Evolutionary conservation across 2,113 vertebrate species (phyloP).

Genomic region (Callionymus lyra): DNA sequence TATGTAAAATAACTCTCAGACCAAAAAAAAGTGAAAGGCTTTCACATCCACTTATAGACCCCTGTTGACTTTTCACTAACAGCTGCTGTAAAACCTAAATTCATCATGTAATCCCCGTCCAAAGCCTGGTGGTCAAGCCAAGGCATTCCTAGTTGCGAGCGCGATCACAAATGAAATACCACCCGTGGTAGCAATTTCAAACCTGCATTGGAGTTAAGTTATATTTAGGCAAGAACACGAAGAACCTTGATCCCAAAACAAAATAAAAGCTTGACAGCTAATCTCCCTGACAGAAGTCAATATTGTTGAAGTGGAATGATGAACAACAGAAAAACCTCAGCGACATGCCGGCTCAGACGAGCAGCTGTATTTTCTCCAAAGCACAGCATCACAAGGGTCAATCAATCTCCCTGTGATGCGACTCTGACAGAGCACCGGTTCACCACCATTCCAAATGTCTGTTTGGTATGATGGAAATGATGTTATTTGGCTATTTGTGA

Average conservation of each 20-base stretch:
- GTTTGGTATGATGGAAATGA: conserved; percentile 30
- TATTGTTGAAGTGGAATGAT: conserved; percentile 63
- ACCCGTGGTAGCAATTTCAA: conserved; percentile 54
- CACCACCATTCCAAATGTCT: conserved; percentile 11
- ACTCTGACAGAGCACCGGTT: conserved; percentile 31
- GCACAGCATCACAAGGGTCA: conserved; percentile 38
- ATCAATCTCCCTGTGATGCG: conserved; percentile 16
- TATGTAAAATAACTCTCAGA: conserved; percentile 10
- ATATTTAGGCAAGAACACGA: conserved; percentile 68
- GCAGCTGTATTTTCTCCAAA: conserved; percentile 41
- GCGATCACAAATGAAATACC: conserved; percentile 71
- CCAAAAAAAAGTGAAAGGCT: conserved; percentile 52
- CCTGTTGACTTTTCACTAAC: conserved; percentile 73
- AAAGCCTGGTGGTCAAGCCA: conserved; percentile 70
- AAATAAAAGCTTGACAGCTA: conserved; percentile 69
- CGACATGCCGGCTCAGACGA: conserved; percentile 30
- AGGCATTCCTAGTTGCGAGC: conserved; percentile 70
- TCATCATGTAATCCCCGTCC: conserved; percentile 71
- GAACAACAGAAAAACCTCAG: conserved; percentile 18
- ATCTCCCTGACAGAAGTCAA: conserved; percentile 65
- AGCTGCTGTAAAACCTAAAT: conserved; percentile 81
- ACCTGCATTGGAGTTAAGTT: conserved; percentile 51
- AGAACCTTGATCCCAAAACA: conserved; percentile 69
- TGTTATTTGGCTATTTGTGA: conserved; percentile 23
- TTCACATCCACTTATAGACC: conserved; percentile 75